These are phyloP conservation scores for Rattus rattus DNA, from an alignment of 2,113 vertebrate species.

Conservation along the genomic window DNA sequence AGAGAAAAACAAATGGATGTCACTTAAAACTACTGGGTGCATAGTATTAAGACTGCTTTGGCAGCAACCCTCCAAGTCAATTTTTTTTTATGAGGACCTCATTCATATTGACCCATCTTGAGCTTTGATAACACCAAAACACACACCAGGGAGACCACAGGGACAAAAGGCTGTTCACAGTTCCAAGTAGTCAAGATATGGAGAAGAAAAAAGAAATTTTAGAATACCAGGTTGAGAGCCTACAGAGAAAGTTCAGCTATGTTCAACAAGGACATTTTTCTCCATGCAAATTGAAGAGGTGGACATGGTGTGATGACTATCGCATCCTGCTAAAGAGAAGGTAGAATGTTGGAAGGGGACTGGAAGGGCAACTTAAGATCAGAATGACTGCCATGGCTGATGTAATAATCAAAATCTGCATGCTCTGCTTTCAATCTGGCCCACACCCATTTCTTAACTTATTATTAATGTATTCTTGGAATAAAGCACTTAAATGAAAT, in stretches of 20 bases:
- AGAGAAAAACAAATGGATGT: background rate
- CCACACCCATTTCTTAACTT: background rate
- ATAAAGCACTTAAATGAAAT: background rate
- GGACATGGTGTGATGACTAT: rapidly evolving
- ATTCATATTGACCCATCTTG: background rate
- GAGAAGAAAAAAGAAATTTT: background rate
- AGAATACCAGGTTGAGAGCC: background rate
- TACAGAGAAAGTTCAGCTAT: background rate
- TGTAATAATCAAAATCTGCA: background rate
- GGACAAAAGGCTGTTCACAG: background rate
- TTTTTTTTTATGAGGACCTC: background rate
- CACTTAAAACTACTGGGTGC: background rate
- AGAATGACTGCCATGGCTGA: background rate
- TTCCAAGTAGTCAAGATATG: background rate
- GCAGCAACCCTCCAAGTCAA: background rate
- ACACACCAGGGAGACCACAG: background rate
- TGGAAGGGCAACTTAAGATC: background rate
- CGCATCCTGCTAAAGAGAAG: background rate
- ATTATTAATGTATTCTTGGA: background rate
- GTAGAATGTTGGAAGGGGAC: background rate
- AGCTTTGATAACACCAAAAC: background rate
- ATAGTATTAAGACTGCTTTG: background rate
- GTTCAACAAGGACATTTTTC: background rate
- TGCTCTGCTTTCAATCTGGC: background rate
- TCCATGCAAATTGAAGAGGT: too few species aligned